Percentiles rank a stretch among this genome's conserved stretches.
Evolutionary conservation across 2,888 invertebrate genomes (phyloP).

Genomic region (Kuschelorhynchus macadamiae): DNA sequence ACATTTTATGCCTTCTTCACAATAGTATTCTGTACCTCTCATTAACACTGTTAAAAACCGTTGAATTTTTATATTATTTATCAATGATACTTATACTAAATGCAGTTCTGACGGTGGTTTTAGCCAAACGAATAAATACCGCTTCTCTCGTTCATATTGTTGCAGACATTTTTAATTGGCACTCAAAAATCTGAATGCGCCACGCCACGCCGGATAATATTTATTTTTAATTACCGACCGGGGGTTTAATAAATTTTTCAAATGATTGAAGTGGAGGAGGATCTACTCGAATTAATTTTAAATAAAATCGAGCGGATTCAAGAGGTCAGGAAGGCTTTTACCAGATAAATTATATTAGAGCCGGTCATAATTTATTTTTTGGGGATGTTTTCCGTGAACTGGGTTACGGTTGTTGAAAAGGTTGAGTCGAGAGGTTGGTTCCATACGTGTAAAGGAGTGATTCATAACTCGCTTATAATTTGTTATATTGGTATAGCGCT

Average conservation of each 20-base stretch:
- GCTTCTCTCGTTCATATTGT: too few species aligned
- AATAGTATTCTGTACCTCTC: too few species aligned
- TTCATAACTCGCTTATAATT: too few species aligned
- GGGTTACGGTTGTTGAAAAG: neutral
- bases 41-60: too few species aligned
- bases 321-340: slow-evolving; percentile 29
- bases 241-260: slow-evolving; percentile 39
- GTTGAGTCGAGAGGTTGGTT: neutral
- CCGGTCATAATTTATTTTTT: slow-evolving; percentile 29
- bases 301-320: slow-evolving; percentile 32
- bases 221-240: slow-evolving; percentile 37
- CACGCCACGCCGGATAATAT: slow-evolving; percentile 14
- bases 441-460: too few species aligned
- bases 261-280: slow-evolving; percentile 35
- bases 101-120: too few species aligned
- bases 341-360: slow-evolving; percentile 31
- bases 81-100: too few species aligned
- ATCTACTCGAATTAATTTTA: slow-evolving; percentile 33
- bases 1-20: too few species aligned
- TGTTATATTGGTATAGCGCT: too few species aligned
- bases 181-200: neutral
- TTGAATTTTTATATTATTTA: too few species aligned
- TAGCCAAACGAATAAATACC: too few species aligned
- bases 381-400: slow-evolving; percentile 17
- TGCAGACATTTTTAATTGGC: slow-evolving; percentile 4